phyloP scores from a whole-genome alignment of 2,797 vertebrate genomes.

The Smutsia temminckii region DNA sequence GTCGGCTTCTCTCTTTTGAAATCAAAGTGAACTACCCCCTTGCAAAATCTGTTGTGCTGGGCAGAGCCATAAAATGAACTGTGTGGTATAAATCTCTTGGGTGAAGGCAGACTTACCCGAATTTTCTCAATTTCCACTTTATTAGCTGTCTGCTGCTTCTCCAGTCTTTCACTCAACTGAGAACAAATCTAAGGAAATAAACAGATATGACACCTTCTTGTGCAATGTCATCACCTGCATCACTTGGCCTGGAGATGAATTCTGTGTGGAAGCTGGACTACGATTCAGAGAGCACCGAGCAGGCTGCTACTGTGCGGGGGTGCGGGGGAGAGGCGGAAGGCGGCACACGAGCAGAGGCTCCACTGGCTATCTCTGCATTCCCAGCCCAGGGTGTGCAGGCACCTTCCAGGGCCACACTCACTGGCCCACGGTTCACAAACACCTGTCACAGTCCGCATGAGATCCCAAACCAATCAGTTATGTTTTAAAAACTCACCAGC shows the following conservation, averaged over 20 bases:
- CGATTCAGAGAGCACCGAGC: not conserved
- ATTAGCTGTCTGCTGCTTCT: slow-evolving; percentile 96
- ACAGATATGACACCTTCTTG: not conserved
- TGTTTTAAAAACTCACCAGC: not conserved
- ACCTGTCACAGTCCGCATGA: not conserved
- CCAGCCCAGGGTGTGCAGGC: not conserved
- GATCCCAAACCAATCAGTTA: not conserved
- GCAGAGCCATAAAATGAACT: not conserved
- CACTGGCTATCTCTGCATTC: not conserved
- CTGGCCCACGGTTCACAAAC: not conserved
- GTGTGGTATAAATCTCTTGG: not conserved
- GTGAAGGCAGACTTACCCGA: slow-evolving; percentile 88
- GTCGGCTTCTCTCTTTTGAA: not conserved
- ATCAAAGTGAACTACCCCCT: not conserved
- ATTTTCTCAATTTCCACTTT: slow-evolving; percentile 97
- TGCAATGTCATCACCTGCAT: not conserved
- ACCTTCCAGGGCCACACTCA: rapidly evolving
- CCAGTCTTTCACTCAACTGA: slow-evolving; percentile 96
- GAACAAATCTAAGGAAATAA: slow-evolving; percentile 93
- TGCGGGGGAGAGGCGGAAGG: too few relatives aligned
- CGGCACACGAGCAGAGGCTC: not conserved
- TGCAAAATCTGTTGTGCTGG: not conserved
- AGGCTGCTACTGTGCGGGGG: rapidly evolving
- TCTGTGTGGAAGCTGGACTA: not conserved
- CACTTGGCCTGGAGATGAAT: not conserved